Evolutionary conservation across 2,113 vertebrate species (phyloP).

Genomic region (Saguinus imperator): DNA sequence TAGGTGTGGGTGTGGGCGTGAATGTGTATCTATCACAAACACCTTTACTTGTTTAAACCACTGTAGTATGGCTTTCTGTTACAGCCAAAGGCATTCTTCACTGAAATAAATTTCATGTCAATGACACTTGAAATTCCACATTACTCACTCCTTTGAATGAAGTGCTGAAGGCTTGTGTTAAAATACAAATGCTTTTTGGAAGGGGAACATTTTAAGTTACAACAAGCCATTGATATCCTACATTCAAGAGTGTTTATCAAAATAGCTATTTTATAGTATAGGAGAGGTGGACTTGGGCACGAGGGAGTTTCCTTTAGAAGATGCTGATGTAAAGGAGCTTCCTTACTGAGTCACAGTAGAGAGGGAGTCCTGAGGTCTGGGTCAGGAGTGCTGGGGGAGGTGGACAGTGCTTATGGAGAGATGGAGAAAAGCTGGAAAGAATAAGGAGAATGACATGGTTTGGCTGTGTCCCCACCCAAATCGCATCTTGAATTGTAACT

Average conservation of each 20-base stretch:
- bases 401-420: neutral
- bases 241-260: neutral
- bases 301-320: neutral
- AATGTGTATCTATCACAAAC: neutral
- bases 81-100: neutral
- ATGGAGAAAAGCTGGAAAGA: neutral
- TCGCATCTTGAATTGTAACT: no score
- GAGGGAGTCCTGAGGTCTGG: neutral
- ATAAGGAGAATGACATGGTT: neutral
- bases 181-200: constrained; percentile 16
- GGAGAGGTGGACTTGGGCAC: neutral
- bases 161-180: constrained; percentile 21
- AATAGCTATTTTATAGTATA: neutral
- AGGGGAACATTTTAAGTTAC: neutral
- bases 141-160: constrained; percentile 7
- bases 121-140: neutral
- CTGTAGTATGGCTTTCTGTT: neutral
- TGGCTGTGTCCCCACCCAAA: no score
- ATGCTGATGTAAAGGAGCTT: neutral
- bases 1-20: neutral
- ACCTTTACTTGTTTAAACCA: neutral
- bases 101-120: neutral
- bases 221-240: constrained; percentile 11
- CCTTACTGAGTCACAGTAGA: neutral
- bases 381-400: neutral